phyloP scores from a whole-genome alignment of 2,888 invertebrate genomes.

The Holacanthella duospinosa region DNA sequence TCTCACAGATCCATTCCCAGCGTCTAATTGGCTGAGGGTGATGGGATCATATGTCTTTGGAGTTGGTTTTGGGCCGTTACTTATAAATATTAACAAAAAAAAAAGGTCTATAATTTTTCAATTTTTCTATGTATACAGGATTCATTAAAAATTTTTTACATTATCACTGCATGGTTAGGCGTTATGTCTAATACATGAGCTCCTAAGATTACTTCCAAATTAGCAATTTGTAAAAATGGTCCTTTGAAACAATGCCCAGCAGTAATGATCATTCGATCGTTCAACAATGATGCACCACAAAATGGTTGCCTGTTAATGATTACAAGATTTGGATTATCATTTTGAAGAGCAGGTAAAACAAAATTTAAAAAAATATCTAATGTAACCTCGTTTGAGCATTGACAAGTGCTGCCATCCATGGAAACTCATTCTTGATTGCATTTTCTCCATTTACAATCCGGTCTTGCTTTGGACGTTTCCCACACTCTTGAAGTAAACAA shows the following conservation, averaged over 20 bases:
- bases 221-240: constrained; percentile 22
- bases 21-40: constrained; percentile 19
- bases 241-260: constrained; percentile 33
- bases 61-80: constrained; percentile 4
- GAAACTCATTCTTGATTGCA: constrained; percentile 16
- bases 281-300: constrained; percentile 27
- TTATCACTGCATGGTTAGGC: constrained; percentile 6
- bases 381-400: constrained; percentile 17
- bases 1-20: constrained; percentile 19
- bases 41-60: constrained; percentile 18
- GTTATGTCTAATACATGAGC: constrained; percentile 26
- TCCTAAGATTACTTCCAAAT: constrained; percentile 25
- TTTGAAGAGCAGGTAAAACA: too few relatives aligned
- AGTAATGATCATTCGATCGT: constrained; percentile 14
- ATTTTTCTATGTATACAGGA: constrained; percentile 11
- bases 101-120: not conserved
- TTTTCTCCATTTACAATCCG: constrained; percentile 30
- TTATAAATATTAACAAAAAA: too few relatives aligned
- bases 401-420: constrained; percentile 28
- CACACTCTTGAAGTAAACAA: constrained; percentile 22
- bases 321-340: too few relatives aligned
- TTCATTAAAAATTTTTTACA: constrained; percentile 6
- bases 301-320: constrained; percentile 22
- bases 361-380: not conserved
- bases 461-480: constrained; percentile 25